These are phyloP conservation scores for Drosophila ochracea DNA, from an alignment of 2,888 invertebrate species.

Conservation along the genomic window DNA sequence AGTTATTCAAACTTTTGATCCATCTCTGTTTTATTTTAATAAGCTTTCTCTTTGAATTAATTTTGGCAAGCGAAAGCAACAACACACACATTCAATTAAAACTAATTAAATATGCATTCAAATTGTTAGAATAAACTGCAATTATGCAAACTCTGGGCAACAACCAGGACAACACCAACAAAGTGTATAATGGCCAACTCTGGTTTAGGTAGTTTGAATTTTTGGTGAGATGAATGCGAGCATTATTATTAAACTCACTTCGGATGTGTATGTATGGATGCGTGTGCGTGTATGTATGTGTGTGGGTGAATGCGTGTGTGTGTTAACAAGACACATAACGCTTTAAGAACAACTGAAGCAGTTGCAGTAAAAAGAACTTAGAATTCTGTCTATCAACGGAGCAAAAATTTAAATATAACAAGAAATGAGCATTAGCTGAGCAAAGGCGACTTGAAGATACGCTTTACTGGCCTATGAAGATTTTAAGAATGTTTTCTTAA, in stretches of 20 bases:
- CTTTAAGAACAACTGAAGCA: conserved; percentile 48
- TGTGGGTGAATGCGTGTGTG: neutral
- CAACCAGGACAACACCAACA: conserved; percentile 1
- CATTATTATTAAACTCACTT: conserved; percentile 62
- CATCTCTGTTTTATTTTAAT: conserved; percentile 53
- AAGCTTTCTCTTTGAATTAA: conserved; percentile 17
- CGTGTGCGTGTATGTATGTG: neutral
- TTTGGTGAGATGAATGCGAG: conserved; percentile 45
- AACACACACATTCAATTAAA: conserved; percentile 62
- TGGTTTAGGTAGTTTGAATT: conserved; percentile 17
- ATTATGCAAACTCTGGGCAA: conserved; percentile 66
- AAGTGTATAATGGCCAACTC: neutral
- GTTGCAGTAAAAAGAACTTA: conserved; percentile 32
- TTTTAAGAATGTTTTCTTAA: neutral
- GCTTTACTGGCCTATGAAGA: neutral
- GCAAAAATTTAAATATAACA: conserved; percentile 43
- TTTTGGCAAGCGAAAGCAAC: conserved; percentile 1
- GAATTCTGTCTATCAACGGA: conserved; percentile 22
- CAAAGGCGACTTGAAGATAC: conserved; percentile 1
- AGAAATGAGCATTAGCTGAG: neutral
- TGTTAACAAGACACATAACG: conserved; percentile 50
- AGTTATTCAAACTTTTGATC: conserved; percentile 1
- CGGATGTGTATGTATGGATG: neutral
- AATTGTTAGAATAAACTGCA: conserved; percentile 64
- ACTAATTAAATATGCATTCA: conserved; percentile 69